Conservation (phyloP, 2,888 invertebrate species). For the Eudiplozoon nipponicum region DNA sequence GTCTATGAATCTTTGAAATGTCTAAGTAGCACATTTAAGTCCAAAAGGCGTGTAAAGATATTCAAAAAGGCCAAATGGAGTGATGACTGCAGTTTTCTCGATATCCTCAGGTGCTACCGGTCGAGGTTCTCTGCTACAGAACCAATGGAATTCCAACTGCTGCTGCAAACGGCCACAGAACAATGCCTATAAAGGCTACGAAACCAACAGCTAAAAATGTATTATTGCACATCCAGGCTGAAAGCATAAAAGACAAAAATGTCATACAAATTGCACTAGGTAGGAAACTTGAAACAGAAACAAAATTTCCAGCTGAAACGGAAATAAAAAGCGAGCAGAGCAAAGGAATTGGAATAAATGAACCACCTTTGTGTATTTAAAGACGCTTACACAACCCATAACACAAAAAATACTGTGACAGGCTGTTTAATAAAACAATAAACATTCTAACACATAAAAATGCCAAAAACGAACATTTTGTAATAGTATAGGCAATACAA, state of each 20-base stretch:
- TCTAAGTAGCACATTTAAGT: too few relatives aligned
- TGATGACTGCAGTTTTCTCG: too few relatives aligned
- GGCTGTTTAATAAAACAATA: background rate
- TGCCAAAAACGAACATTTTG: background rate
- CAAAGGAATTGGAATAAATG: conserved; percentile 12
- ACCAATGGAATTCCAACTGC: conserved; percentile 56
- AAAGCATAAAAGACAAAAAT: conserved; percentile 45
- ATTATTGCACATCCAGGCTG: conserved; percentile 54
- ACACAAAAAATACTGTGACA: conserved; percentile 5
- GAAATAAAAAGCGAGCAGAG: conserved; percentile 30
- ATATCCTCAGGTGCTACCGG: too few relatives aligned
- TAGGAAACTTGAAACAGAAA: conserved; percentile 49
- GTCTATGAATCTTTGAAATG: too few relatives aligned
- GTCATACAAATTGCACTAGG: conserved; percentile 83
- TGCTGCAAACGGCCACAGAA: conserved; percentile 87
- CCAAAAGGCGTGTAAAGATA: too few relatives aligned
- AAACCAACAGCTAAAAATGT: conserved; percentile 28
- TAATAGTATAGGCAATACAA: conserved; percentile 19
- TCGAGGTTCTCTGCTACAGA: too few relatives aligned
- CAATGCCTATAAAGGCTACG: conserved; percentile 44
- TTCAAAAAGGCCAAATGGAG: too few relatives aligned
- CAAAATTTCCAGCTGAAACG: conserved; percentile 61
- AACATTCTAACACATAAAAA: conserved; percentile 7
- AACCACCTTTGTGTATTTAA: conserved; percentile 6
- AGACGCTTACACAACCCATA: too few relatives aligned